Percentiles rank a stretch among this genome's conserved stretches.
Evolutionary conservation across 2,113 vertebrate species (phyloP).

Genomic region (Sula dactylatra): DNA sequence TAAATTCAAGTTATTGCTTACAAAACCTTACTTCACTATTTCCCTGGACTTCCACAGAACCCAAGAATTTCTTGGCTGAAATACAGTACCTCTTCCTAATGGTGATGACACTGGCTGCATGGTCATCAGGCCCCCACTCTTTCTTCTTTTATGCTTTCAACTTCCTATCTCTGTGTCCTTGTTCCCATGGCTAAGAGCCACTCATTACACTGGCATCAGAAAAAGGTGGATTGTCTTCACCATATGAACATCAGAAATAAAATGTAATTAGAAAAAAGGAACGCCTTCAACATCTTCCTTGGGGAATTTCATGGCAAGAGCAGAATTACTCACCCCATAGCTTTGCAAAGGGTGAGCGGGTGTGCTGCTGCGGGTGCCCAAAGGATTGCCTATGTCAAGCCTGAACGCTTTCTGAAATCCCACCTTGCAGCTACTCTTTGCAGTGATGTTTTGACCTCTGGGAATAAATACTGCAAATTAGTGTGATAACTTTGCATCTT

Average conservation of each 20-base stretch:
- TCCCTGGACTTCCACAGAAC: neutral
- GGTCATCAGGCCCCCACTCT: neutral
- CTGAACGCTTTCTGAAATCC: neutral
- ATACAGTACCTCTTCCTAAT: neutral
- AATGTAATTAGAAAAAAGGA: neutral
- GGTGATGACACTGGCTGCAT: neutral
- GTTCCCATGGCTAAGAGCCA: neutral
- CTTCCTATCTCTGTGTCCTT: neutral
- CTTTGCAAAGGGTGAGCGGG: neutral
- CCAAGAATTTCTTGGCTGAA: neutral
- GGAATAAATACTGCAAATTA: conserved; percentile 1
- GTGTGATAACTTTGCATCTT: neutral
- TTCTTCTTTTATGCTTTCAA: neutral
- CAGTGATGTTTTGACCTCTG: neutral
- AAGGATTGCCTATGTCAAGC: neutral
- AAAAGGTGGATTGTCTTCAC: neutral
- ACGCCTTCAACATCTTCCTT: neutral
- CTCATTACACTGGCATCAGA: neutral
- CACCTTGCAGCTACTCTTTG: neutral
- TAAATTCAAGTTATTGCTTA: neutral
- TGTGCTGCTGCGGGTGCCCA: neutral
- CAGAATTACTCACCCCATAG: neutral
- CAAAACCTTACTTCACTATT: neutral
- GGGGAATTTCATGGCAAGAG: neutral
- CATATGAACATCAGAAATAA: neutral